phyloP scores from a whole-genome alignment of 1,140 invertebrate genomes.

The Phenacoccus solenopsis region DNA sequence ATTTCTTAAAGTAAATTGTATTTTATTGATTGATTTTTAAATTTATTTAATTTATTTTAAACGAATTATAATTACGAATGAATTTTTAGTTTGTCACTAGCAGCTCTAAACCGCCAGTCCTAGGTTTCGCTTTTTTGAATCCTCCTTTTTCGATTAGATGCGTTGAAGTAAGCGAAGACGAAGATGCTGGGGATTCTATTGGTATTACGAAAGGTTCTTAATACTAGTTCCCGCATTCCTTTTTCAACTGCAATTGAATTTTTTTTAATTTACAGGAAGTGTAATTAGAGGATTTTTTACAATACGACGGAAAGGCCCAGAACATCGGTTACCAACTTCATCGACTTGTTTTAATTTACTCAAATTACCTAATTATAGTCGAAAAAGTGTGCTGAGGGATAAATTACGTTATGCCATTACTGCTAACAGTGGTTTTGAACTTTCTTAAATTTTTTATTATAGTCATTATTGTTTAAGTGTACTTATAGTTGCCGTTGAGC shows the following conservation, averaged over 20 bases:
- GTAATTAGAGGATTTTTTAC: conserved; percentile 97
- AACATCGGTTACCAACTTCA: conserved; percentile 90
- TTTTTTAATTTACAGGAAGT: conserved; percentile 48
- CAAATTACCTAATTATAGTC: conserved; percentile 97
- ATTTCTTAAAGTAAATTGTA: conserved; percentile 70
- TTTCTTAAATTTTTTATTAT: conserved; percentile 50
- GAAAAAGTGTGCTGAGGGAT: conserved; percentile 84
- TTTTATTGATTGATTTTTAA: not conserved
- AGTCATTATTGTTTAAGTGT: no score
- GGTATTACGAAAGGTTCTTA: no score
- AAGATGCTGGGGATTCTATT: conserved; percentile 64
- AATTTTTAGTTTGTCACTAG: conserved; percentile 89
- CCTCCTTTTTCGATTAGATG: conserved; percentile 98
- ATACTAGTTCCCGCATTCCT: not conserved
- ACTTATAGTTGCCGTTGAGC: no score
- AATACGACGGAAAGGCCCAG: conserved; percentile 87
- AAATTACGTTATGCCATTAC: conserved; percentile 95
- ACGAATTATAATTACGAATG: not conserved
- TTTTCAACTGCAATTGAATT: not conserved
- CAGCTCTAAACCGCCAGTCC: conserved; percentile 91
- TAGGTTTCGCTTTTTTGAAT: conserved; percentile 94
- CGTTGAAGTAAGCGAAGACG: conserved; percentile 96
- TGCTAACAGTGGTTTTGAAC: conserved; percentile 96
- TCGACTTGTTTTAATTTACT: conserved; percentile 99
- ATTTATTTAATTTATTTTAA: no score